Conservation (phyloP, 2,113 vertebrate genomes). For the Donacobius atricapilla region DNA sequence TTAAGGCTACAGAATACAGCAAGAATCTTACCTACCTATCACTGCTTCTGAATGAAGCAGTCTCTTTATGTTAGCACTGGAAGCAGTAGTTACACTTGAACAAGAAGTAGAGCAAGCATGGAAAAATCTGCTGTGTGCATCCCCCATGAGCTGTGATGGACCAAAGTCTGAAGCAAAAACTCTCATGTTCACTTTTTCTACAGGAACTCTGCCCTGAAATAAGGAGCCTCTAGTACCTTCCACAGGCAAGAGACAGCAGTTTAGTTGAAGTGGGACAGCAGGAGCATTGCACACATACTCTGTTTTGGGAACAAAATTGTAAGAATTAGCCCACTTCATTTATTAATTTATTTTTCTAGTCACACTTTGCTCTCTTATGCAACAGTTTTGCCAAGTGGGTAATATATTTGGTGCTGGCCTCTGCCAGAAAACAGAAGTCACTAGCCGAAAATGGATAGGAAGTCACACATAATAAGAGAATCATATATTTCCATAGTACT, state of each 20-base stretch:
- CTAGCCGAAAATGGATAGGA: slow-evolving; percentile 40
- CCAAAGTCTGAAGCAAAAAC: neutral
- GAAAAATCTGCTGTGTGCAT: neutral
- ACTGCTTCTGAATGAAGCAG: neutral
- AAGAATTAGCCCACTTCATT: neutral
- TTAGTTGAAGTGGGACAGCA: neutral
- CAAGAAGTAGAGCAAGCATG: neutral
- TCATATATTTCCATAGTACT: slow-evolving; percentile 16
- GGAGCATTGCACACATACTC: neutral
- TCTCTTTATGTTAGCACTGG: neutral
- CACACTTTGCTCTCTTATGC: neutral
- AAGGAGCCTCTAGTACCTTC: neutral
- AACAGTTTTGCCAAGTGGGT: slow-evolving; percentile 15
- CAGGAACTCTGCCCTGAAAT: neutral
- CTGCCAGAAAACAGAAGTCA: slow-evolving; percentile 51
- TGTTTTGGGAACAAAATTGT: neutral
- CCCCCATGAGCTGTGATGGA: neutral
- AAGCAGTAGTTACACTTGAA: neutral
- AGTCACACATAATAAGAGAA: slow-evolving; percentile 32
- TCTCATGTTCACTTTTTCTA: neutral
- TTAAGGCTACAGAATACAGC: neutral
- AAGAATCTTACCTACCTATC: neutral
- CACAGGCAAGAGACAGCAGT: neutral
- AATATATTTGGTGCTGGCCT: slow-evolving; percentile 31
- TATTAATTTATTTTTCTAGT: neutral